Evolutionary conservation across 2,888 invertebrate species (phyloP).

Genomic region (Epinotia demarniana): DNA sequence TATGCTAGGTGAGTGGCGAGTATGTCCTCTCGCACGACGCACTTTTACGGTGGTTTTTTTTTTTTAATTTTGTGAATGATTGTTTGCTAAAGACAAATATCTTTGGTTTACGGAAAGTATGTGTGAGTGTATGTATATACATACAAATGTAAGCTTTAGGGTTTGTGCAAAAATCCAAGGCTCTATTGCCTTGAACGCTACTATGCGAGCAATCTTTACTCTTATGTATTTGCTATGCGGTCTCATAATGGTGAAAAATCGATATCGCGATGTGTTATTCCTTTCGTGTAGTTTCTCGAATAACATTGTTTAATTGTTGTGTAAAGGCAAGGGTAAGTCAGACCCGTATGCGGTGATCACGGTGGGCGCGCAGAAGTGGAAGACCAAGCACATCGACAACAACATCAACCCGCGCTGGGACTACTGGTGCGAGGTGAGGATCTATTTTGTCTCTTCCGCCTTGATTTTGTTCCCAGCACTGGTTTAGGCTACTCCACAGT

Average conservation of each 20-base stretch:
- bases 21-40: too few relatives aligned
- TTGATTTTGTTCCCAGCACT: conserved; percentile 47
- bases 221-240: too few relatives aligned
- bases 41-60: not conserved
- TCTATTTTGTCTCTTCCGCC: conserved; percentile 13
- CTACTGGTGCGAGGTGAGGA: conserved; percentile 96
- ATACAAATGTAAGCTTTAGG: not conserved
- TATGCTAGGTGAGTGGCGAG: conserved; percentile 87
- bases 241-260: too few relatives aligned
- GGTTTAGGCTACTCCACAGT: conserved; percentile 51
- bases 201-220: not conserved
- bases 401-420: conserved; percentile 98
- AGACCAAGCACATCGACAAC: conserved; percentile 97
- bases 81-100: too few relatives aligned
- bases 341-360: conserved; percentile 97
- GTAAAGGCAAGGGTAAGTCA: conserved; percentile 95
- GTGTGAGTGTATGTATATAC: not conserved
- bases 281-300: not conserved
- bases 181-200: not conserved
- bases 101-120: not conserved
- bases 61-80: too few relatives aligned
- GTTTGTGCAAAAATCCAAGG: not conserved
- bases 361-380: conserved; percentile 97
- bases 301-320: not conserved
- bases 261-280: too few relatives aligned